Conservation (phyloP, 2,113 vertebrate species). For the Megalops atlanticus region DNA sequence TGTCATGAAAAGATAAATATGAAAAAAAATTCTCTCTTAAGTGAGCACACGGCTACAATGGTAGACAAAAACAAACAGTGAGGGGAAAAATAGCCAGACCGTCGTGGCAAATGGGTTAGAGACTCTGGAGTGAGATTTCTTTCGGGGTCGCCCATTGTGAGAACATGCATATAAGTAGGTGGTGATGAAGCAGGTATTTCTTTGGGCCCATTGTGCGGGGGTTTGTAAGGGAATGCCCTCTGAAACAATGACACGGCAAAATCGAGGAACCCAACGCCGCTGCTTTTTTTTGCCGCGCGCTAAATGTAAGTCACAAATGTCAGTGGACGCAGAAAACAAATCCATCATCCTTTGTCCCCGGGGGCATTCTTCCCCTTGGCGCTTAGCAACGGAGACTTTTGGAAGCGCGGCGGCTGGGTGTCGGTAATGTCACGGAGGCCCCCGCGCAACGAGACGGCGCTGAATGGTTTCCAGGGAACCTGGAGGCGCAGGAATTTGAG, state of each 20-base stretch:
- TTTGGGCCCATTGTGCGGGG: constrained; percentile 24
- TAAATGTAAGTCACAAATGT: constrained; percentile 56
- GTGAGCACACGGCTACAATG: background rate
- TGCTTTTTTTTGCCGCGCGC: constrained; percentile 42
- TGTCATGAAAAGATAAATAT: background rate
- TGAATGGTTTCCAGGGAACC: constrained; percentile 78
- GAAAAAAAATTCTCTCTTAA: constrained; percentile 1
- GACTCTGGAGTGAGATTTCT: constrained; percentile 18
- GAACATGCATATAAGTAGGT: constrained; percentile 29
- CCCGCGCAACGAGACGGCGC: constrained; percentile 67
- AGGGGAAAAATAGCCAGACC: background rate
- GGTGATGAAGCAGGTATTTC: constrained; percentile 35
- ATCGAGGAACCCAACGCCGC: constrained; percentile 35
- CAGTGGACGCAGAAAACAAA: constrained; percentile 52
- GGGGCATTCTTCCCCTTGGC: constrained; percentile 71
- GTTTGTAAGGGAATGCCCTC: constrained; percentile 19
- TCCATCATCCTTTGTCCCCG: constrained; percentile 65
- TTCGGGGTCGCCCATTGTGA: constrained; percentile 27
- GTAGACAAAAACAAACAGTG: constrained; percentile 18
- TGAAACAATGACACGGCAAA: constrained; percentile 38
- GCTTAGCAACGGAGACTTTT: constrained; percentile 72
- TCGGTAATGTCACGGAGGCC: constrained; percentile 70
- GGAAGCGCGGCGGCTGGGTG: constrained; percentile 56
- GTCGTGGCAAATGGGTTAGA: constrained; percentile 3
- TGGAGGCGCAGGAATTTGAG: constrained; percentile 70